A percentile compares a stretch with the other conserved stretches of the same genome.
These are phyloP conservation scores for Drosophila sp. DNA, from an alignment of 1,140 invertebrate genomes.

Conservation along the genomic window DNA sequence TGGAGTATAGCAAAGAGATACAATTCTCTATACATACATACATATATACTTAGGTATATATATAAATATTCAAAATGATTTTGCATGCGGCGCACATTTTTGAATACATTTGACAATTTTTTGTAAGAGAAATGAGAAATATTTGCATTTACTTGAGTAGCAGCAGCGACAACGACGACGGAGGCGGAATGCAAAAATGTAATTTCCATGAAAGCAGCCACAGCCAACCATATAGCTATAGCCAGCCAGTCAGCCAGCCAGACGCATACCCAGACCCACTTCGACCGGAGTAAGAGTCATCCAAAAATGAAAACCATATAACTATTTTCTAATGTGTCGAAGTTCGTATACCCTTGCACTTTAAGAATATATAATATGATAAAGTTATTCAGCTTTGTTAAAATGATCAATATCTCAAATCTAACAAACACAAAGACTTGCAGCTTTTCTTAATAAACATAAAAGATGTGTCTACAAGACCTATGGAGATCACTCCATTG, in stretches of 20 bases:
- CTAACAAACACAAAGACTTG: no score
- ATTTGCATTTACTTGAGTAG: conserved; percentile 81
- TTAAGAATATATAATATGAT: background rate
- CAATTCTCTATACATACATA: conserved; percentile 17
- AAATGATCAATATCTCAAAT: no score
- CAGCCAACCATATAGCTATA: conserved; percentile 1
- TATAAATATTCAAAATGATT: conserved; percentile 80
- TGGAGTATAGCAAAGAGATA: conserved; percentile 34
- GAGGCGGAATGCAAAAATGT: conserved; percentile 72
- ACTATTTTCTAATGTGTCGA: background rate
- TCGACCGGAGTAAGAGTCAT: conserved; percentile 31
- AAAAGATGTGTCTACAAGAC: no score
- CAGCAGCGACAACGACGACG: conserved; percentile 48
- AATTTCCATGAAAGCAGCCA: conserved; percentile 77
- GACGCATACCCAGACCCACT: conserved; percentile 18
- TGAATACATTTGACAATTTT: conserved; percentile 81
- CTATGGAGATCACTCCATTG: no score
- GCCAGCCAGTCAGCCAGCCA: conserved; percentile 1
- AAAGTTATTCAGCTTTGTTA: no score
- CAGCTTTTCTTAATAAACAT: no score
- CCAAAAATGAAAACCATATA: background rate
- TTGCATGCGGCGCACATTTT: conserved; percentile 78
- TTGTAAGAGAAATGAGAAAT: conserved; percentile 79
- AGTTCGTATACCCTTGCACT: background rate
- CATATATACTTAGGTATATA: conserved; percentile 26